These are phyloP conservation scores for Salvelinus fontinalis DNA, from an alignment of 2,113 vertebrate genomes.

Conservation along the genomic window DNA sequence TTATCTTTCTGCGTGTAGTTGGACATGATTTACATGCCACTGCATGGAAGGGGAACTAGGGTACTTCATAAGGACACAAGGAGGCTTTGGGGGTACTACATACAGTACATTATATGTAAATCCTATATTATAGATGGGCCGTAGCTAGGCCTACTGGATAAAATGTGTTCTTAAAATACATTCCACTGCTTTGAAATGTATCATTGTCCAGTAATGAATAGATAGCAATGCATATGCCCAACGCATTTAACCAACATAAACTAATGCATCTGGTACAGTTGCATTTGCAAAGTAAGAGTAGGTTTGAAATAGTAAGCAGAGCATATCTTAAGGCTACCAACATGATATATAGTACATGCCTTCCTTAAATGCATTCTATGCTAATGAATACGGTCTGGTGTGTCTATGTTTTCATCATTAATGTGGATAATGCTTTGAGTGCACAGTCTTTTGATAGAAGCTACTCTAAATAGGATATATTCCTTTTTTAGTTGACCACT, in stretches of 20 bases:
- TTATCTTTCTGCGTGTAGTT: constrained; percentile 23
- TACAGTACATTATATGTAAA: too few species aligned
- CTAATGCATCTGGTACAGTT: background rate
- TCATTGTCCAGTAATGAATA: background rate
- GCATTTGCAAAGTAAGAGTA: background rate
- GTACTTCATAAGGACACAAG: too few species aligned
- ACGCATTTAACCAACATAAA: background rate
- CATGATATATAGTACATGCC: constrained; percentile 5
- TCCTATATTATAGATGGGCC: too few species aligned
- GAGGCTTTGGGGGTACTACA: too few species aligned
- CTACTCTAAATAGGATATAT: constrained; percentile 19
- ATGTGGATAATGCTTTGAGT: constrained; percentile 17
- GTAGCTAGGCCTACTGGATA: too few species aligned
- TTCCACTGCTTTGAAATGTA: background rate
- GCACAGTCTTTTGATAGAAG: constrained; percentile 10
- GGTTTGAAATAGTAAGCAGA: background rate
- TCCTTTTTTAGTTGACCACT: constrained; percentile 20
- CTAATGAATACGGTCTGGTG: constrained; percentile 25
- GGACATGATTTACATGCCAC: background rate
- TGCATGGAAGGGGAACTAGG: constrained; percentile 1
- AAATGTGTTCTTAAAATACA: background rate
- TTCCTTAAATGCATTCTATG: constrained; percentile 6
- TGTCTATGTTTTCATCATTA: constrained; percentile 38
- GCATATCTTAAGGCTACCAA: background rate
- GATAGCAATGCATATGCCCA: background rate